Evolutionary conservation across 2,888 invertebrate genomes (phyloP).

Genomic region (Adelognathus sp.): DNA sequence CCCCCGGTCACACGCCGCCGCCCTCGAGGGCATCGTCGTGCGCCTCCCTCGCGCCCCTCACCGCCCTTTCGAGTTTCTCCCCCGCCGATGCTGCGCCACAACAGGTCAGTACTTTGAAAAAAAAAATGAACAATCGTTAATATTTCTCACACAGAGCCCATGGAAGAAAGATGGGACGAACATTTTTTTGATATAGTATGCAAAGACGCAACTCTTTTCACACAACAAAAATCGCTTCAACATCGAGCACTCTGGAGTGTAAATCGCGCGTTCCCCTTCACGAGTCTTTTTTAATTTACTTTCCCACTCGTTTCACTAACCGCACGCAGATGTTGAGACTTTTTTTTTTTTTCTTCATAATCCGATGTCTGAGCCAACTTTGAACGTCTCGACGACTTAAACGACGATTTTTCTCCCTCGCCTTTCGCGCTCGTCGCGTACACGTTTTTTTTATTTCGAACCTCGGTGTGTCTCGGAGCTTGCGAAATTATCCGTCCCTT

Average conservation of each 20-base stretch:
- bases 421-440: slow-evolving; percentile 14
- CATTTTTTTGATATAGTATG: neutral
- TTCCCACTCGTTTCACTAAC: slow-evolving; percentile 14
- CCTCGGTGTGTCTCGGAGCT: slow-evolving; percentile 39
- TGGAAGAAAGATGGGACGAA: slow-evolving; percentile 1
- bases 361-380: slow-evolving; percentile 8
- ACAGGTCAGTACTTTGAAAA: slow-evolving; percentile 71
- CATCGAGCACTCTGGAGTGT: slow-evolving; percentile 14
- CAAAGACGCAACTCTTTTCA: neutral
- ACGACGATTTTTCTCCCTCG: slow-evolving; percentile 23
- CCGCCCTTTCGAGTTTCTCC: slow-evolving; percentile 77
- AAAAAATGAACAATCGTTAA: neutral
- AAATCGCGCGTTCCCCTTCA: neutral
- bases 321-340: slow-evolving; percentile 42
- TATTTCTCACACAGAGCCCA: neutral
- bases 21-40: slow-evolving; percentile 79
- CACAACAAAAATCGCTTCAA: neutral
- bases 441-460: slow-evolving; percentile 18
- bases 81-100: slow-evolving; percentile 76
- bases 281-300: slow-evolving; percentile 23
- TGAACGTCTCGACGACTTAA: neutral
- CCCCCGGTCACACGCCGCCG: slow-evolving; percentile 86
- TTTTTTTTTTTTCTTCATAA: slow-evolving; percentile 18
- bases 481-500: slow-evolving; percentile 50
- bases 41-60: slow-evolving; percentile 77